A percentile compares a stretch with the other conserved stretches of the same genome.
Evolutionary conservation across 2,888 invertebrate genomes (phyloP).

Genomic region (Cheilosia variabilis): DNA sequence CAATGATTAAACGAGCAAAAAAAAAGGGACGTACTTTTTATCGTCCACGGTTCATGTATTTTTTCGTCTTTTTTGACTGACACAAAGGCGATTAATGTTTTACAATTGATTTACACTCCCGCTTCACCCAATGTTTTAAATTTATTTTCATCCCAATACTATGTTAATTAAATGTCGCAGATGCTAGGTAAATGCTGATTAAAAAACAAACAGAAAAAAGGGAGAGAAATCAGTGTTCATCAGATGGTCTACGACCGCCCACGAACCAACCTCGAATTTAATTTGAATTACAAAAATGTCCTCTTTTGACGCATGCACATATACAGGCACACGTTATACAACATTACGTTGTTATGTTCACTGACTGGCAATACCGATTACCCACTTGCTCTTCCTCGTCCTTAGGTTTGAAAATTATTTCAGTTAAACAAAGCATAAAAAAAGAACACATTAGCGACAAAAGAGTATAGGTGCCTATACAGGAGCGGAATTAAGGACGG

Average conservation of each 20-base stretch:
- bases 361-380: constrained; percentile 1
- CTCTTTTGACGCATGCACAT: constrained; percentile 14
- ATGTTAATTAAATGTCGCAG: constrained; percentile 69
- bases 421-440: neutral
- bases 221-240: constrained; percentile 49
- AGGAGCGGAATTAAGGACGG: constrained; percentile 2
- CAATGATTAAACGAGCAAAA: constrained; percentile 21
- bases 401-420: constrained; percentile 12
- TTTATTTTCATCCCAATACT: constrained; percentile 37
- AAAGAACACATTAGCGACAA: constrained; percentile 11
- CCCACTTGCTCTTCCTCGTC: neutral
- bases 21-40: neutral
- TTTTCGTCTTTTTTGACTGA: constrained; percentile 38
- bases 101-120: constrained; percentile 68
- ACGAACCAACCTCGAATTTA: constrained; percentile 42
- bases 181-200: constrained; percentile 58
- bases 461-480: neutral
- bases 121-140: constrained; percentile 18
- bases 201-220: constrained; percentile 10
- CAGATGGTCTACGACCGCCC: constrained; percentile 30
- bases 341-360: constrained; percentile 7
- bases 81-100: constrained; percentile 72
- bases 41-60: constrained; percentile 25
- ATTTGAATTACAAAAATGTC: constrained; percentile 60
- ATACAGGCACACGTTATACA: neutral